Conservation (phyloP, 2,797 vertebrate genomes). For the Tachyglossus aculeatus region DNA sequence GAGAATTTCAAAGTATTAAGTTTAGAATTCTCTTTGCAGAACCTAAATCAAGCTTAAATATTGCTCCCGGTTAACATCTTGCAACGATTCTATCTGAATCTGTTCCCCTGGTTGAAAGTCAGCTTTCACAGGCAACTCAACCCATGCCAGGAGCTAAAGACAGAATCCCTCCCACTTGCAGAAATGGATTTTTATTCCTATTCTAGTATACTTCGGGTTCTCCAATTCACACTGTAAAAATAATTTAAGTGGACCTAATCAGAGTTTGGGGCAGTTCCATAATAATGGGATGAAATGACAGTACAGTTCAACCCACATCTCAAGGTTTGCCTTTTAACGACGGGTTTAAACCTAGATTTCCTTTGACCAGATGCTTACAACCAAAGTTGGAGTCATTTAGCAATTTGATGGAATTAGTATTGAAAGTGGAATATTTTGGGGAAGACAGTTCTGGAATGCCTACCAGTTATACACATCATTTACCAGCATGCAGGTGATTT, state of each 20-base stretch:
- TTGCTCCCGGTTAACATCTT: neutral
- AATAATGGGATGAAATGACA: slow-evolving; percentile 8
- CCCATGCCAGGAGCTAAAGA: slow-evolving; percentile 1
- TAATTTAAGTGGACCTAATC: slow-evolving; percentile 31
- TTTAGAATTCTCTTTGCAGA: no score
- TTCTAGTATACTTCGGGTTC: neutral
- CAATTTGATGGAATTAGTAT: no score
- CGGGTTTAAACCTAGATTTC: no score
- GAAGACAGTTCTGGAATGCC: no score
- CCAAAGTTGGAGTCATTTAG: no score
- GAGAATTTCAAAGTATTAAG: no score
- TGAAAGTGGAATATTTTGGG: no score
- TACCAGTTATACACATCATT: no score
- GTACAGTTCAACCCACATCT: no score
- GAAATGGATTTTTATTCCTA: slow-evolving; percentile 26
- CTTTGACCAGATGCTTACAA: no score
- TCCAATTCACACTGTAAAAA: slow-evolving; percentile 28
- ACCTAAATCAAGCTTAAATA: neutral
- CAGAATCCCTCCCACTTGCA: slow-evolving; percentile 4
- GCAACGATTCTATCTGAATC: neutral
- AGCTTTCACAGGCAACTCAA: neutral
- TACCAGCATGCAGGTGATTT: no score
- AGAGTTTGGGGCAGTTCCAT: slow-evolving; percentile 6
- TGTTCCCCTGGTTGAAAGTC: neutral
- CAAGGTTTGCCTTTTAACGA: no score